Evolutionary conservation across 2,113 vertebrate genomes (phyloP).

Genomic region (Trematomus loennbergii): DNA sequence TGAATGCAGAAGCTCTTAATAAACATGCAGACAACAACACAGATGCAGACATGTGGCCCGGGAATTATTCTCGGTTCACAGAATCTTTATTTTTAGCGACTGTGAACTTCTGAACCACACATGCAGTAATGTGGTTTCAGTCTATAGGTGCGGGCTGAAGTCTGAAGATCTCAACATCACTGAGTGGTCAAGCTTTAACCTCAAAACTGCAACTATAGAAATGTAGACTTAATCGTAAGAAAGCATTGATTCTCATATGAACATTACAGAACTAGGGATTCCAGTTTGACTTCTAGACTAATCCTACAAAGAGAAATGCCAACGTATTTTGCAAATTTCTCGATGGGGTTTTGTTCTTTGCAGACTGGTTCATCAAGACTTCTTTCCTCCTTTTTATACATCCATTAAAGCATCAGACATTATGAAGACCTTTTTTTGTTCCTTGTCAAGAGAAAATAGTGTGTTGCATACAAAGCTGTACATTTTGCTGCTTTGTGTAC

Average conservation of each 20-base stretch:
- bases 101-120: not conserved
- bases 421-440: not conserved
- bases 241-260: not conserved
- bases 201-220: not conserved
- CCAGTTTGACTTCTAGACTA: not conserved
- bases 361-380: not conserved
- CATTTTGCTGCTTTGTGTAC: not conserved
- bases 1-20: no score
- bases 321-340: not conserved
- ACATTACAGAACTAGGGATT: not conserved
- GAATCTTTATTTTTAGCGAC: not conserved
- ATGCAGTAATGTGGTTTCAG: not conserved
- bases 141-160: not conserved
- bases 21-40: not conserved
- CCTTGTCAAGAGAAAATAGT: not conserved
- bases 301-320: no score
- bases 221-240: not conserved
- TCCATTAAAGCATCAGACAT: not conserved
- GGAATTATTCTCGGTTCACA: not conserved
- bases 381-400: no score
- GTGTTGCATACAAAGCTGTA: not conserved
- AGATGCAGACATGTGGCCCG: not conserved
- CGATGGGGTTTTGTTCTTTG: not conserved
- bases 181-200: not conserved
- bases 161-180: not conserved